phyloP scores from a whole-genome alignment of 2,113 vertebrate species.

The Etia nguti region DNA sequence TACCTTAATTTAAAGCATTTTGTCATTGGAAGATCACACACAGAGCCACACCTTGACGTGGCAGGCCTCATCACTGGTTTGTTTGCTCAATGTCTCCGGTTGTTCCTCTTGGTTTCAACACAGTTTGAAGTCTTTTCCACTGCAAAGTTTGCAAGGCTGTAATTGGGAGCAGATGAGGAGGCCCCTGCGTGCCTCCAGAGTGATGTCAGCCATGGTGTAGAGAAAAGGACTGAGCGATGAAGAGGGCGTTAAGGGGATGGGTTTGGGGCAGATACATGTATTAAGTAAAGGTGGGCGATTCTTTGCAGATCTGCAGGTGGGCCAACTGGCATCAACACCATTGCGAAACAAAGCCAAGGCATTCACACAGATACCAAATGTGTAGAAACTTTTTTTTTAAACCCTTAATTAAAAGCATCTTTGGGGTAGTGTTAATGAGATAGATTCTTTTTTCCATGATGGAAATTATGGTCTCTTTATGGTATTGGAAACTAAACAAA shows the following conservation, averaged over 20 bases:
- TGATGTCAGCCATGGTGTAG: constrained; percentile 71
- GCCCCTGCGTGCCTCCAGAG: constrained; percentile 65
- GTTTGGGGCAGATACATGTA: background rate
- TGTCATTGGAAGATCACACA: constrained; percentile 3
- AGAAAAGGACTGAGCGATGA: constrained; percentile 9
- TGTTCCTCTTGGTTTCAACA: constrained; percentile 51
- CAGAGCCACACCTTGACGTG: constrained; percentile 12
- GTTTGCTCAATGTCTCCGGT: constrained; percentile 51
- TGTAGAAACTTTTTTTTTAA: background rate
- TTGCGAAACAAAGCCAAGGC: background rate
- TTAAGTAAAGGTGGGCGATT: constrained; percentile 15
- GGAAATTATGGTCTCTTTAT: background rate
- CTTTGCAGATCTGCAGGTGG: constrained; percentile 45
- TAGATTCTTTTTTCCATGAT: background rate
- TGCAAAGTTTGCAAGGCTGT: constrained; percentile 43
- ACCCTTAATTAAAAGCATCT: background rate
- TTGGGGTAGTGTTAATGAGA: background rate
- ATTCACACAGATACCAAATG: background rate
- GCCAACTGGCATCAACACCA: background rate
- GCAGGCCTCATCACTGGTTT: background rate
- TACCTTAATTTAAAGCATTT: background rate
- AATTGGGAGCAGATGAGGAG: constrained; percentile 75
- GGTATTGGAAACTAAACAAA: background rate
- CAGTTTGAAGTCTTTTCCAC: constrained; percentile 46
- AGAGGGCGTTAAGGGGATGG: background rate